phyloP scores from a whole-genome alignment of 2,113 vertebrate genomes.

The Bombycilla garrulus region DNA sequence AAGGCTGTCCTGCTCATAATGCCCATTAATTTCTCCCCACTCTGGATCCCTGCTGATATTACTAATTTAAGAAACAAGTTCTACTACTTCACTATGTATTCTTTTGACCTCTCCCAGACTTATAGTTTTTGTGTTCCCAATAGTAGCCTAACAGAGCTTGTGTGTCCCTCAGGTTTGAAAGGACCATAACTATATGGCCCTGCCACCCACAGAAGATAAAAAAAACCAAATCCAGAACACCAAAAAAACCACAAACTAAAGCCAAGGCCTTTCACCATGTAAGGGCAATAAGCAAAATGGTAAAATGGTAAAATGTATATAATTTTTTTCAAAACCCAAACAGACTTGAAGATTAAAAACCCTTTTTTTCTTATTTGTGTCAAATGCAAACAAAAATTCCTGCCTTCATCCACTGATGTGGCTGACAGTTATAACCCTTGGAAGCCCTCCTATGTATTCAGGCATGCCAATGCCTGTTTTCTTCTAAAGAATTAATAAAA shows the following conservation, averaged over 20 bases:
- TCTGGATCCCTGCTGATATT: neutral
- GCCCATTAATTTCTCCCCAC: neutral
- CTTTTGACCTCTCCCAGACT: neutral
- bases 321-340: too few species aligned
- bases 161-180: neutral
- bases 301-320: too few species aligned
- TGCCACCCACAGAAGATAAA: neutral
- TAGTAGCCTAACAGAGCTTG: neutral
- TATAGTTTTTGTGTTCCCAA: rapidly evolving
- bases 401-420: neutral
- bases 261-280: neutral
- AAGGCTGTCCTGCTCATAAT: neutral
- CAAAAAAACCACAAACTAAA: neutral
- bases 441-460: neutral
- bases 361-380: neutral
- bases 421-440: neutral
- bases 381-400: neutral
- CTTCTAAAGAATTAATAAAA: neutral
- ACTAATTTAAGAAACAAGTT: neutral
- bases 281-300: neutral
- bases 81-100: neutral
- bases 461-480: neutral
- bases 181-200: neutral
- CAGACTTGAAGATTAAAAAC: neutral
- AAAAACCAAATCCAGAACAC: too few species aligned